Conservation (phyloP, 2,113 vertebrate genomes). For the Elephantulus edwardii region DNA sequence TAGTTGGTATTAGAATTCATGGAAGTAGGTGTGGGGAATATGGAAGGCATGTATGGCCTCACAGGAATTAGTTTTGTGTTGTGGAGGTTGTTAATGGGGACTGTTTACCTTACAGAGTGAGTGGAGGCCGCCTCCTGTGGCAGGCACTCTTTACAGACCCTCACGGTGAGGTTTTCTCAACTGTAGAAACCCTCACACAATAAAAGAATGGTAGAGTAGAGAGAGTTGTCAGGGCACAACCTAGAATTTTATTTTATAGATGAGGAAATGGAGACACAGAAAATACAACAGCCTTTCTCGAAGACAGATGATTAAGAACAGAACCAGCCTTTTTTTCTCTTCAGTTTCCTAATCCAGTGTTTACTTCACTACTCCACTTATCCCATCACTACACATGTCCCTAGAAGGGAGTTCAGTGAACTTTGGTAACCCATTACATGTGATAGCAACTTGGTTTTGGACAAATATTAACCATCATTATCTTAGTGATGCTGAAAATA, state of each 20-base stretch:
- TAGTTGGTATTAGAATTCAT: no score
- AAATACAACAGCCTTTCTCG: background rate
- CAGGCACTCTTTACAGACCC: no score
- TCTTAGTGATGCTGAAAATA: background rate
- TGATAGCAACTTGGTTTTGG: background rate
- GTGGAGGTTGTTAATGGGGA: no score
- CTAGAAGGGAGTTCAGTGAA: background rate
- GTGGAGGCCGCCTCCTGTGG: no score
- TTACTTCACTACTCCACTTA: background rate
- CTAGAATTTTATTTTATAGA: background rate
- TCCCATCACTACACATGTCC: background rate
- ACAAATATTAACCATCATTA: background rate
- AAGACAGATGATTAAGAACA: background rate
- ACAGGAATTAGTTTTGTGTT: no score
- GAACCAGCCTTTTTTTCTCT: background rate
- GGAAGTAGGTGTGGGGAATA: no score
- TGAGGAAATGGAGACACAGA: background rate
- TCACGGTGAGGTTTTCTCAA: background rate
- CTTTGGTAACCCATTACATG: background rate
- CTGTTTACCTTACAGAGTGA: no score
- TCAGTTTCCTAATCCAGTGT: background rate
- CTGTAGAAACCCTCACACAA: background rate
- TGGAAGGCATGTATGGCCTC: no score
- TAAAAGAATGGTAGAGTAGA: background rate
- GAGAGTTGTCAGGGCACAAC: background rate